Conservation (phyloP, 2,888 invertebrate genomes). For the Anthoptus insignis region DNA sequence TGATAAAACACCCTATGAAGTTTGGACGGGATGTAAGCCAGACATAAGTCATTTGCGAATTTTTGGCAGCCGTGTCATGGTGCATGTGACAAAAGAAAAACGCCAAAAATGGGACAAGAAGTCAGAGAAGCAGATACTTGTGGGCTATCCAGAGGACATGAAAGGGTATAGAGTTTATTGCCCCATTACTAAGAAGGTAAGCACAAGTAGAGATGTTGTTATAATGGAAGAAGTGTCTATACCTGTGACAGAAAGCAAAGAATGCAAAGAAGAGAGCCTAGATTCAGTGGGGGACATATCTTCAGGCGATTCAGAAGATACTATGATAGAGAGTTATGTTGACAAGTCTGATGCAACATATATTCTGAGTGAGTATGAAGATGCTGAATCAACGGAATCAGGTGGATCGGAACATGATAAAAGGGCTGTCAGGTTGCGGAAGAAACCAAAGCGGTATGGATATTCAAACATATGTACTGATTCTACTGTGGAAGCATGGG, state of each 20-base stretch:
- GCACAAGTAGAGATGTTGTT: constrained; percentile 42
- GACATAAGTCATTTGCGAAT: constrained; percentile 38
- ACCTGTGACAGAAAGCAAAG: not conserved
- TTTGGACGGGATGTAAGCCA: constrained; percentile 45
- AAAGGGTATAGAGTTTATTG: constrained; percentile 50
- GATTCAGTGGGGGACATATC: constrained; percentile 13
- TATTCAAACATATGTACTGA: constrained; percentile 43
- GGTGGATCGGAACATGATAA: constrained; percentile 3
- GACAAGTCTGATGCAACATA: constrained; percentile 6
- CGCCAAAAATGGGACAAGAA: constrained; percentile 47
- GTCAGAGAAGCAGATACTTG: constrained; percentile 38
- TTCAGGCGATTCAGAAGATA: not conserved
- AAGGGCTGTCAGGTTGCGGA: not conserved
- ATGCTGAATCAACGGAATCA: constrained; percentile 1
- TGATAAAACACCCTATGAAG: constrained; percentile 46
- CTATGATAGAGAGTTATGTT: not conserved
- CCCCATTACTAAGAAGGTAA: constrained; percentile 30
- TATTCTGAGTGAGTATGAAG: constrained; percentile 13
- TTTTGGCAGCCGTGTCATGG: constrained; percentile 40
- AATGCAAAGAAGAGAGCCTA: constrained; percentile 1
- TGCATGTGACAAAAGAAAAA: constrained; percentile 48
- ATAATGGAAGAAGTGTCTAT: constrained; percentile 31
- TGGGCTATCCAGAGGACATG: constrained; percentile 47
- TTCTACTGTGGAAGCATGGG: not conserved
- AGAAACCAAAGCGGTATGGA: constrained; percentile 13